Percentiles rank a stretch among this genome's conserved stretches.
phyloP scores from a whole-genome alignment of 64 coral and sea anemone genomes.

The Montipora sp. region DNA sequence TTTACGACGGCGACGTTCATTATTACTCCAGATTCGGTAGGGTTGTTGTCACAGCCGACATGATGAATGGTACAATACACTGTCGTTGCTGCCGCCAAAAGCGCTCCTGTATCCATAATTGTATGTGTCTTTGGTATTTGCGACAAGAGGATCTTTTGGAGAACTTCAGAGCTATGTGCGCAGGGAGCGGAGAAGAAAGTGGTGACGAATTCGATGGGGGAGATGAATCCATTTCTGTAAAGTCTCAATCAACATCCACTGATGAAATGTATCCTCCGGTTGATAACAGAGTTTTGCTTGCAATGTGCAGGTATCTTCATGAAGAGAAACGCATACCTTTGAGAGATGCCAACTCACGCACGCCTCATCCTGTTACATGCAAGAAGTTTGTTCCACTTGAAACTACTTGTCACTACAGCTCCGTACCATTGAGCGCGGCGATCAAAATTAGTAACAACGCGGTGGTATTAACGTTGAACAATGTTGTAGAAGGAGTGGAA shows the following conservation, averaged over 20 bases:
- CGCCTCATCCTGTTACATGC: background rate
- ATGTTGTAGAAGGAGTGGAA: conserved; percentile 13
- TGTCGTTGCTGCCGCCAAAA: conserved; percentile 60
- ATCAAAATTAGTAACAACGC: conserved; percentile 29
- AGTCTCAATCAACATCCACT: background rate
- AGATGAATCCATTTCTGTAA: conserved; percentile 1
- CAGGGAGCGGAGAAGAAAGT: background rate
- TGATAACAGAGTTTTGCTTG: background rate
- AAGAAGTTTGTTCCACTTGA: conserved; percentile 55
- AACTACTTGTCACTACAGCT: conserved; percentile 13
- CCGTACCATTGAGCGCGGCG: conserved; percentile 6
- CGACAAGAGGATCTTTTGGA: conserved; percentile 31
- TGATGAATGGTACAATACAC: conserved; percentile 57
- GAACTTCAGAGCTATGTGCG: background rate
- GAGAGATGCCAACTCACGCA: background rate
- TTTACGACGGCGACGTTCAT: conserved; percentile 63
- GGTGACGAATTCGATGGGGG: background rate
- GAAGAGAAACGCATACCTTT: conserved; percentile 18
- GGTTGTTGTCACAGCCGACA: conserved; percentile 48
- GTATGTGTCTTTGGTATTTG: conserved; percentile 64
- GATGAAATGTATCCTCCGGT: conserved; percentile 26
- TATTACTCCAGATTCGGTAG: conserved; percentile 64
- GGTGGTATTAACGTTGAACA: conserved; percentile 27
- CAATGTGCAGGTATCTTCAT: conserved; percentile 50
- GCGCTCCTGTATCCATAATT: conserved; percentile 51